A percentile compares a stretch with the other conserved stretches of the same genome.
These are phyloP conservation scores for Paedocypris sp. DNA, from an alignment of 2,113 vertebrate species.

Conservation along the genomic window DNA sequence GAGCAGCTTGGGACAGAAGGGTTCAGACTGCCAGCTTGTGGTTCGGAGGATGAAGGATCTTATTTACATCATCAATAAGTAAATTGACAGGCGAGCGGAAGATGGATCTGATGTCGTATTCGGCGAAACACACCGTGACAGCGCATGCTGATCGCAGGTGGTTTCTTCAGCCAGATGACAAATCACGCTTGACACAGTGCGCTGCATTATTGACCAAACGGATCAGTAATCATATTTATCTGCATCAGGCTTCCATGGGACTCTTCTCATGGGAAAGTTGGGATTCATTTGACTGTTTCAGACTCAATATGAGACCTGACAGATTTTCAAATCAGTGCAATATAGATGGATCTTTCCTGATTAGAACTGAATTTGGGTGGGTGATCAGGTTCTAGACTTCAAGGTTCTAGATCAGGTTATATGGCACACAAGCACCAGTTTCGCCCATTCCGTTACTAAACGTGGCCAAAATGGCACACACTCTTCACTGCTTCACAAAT, in stretches of 20 bases:
- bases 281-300: constrained; percentile 14
- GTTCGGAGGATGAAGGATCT: constrained; percentile 2
- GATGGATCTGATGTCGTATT: background rate
- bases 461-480: too few relatives aligned
- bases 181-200: constrained; percentile 18
- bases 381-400: too few relatives aligned
- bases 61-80: constrained; percentile 29
- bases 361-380: too few relatives aligned
- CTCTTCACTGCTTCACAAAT: too few relatives aligned
- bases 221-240: constrained; percentile 21
- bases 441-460: too few relatives aligned
- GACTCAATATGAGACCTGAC: too few relatives aligned
- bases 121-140: background rate
- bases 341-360: too few relatives aligned
- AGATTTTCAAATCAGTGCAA: too few relatives aligned
- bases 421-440: too few relatives aligned
- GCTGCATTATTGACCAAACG: constrained; percentile 14
- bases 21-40: background rate
- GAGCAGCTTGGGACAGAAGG: background rate
- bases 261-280: background rate
- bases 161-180: constrained; percentile 26
- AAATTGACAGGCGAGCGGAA: constrained; percentile 11
- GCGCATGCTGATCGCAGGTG: background rate
- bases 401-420: too few relatives aligned
- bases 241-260: background rate